phyloP scores from a whole-genome alignment of 2,888 invertebrate genomes.

The Lasioglossum figueresi region DNA sequence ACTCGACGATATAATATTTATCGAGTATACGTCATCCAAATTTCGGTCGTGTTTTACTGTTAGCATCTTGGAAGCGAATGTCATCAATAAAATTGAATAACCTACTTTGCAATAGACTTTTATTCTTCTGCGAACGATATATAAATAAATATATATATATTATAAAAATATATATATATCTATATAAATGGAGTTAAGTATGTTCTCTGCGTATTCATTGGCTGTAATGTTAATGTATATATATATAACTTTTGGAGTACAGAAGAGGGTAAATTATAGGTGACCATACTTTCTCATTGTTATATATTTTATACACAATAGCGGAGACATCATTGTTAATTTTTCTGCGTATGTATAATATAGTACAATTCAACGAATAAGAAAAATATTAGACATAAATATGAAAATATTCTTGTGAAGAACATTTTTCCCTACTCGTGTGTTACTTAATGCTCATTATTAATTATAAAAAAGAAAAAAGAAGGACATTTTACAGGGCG shows the following conservation, averaged over 20 bases:
- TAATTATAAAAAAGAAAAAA: neutral
- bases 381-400: conserved; percentile 64
- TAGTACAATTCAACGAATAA: conserved; percentile 71
- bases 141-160: conserved; percentile 4
- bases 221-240: conserved; percentile 60
- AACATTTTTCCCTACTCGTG: conserved; percentile 53
- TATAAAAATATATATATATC: neutral
- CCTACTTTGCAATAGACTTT: conserved; percentile 71
- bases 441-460: conserved; percentile 41
- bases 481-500: conserved; percentile 63
- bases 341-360: conserved; percentile 70
- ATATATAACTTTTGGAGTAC: conserved; percentile 54
- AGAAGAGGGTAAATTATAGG: conserved; percentile 50
- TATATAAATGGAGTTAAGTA: conserved; percentile 37
- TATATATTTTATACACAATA: conserved; percentile 68
- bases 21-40: conserved; percentile 79
- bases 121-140: conserved; percentile 60
- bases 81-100: conserved; percentile 81
- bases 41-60: conserved; percentile 82
- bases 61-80: conserved; percentile 79
- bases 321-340: conserved; percentile 67
- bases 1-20: conserved; percentile 80
- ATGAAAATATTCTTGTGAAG: conserved; percentile 65
- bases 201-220: conserved; percentile 53
- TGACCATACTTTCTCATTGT: conserved; percentile 62